phyloP scores from a whole-genome alignment of 2,797 vertebrate genomes.

The Spizella passerina region DNA sequence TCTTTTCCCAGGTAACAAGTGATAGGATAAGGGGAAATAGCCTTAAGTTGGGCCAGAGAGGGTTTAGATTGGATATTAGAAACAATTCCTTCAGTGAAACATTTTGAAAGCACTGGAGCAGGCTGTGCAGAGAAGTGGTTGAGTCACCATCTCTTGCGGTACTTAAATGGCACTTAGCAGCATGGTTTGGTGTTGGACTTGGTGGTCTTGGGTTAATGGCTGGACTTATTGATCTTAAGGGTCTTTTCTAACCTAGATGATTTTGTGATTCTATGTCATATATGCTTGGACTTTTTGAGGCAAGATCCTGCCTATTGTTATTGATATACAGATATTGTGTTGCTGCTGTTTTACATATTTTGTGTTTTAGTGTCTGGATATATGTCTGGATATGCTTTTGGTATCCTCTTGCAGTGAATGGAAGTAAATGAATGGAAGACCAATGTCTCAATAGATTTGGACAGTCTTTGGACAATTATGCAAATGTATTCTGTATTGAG shows the following conservation, averaged over 20 bases:
- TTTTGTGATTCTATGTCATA: neutral
- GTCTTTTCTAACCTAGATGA: neutral
- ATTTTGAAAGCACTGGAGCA: neutral
- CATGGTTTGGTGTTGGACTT: neutral
- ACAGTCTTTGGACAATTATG: neutral
- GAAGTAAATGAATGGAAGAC: neutral
- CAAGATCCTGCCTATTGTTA: neutral
- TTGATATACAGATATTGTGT: neutral
- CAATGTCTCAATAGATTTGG: neutral
- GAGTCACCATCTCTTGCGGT: neutral
- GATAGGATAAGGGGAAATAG: neutral
- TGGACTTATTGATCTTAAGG: neutral
- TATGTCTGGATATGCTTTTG: neutral
- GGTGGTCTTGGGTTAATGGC: neutral
- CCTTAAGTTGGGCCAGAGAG: neutral
- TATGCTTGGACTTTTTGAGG: neutral
- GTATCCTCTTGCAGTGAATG: neutral
- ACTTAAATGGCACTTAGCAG: neutral
- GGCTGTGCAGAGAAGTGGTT: neutral
- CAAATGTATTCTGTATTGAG: neutral
- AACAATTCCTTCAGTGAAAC: neutral
- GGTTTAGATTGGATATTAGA: neutral
- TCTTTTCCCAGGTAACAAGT: neutral
- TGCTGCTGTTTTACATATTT: neutral
- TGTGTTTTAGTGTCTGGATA: neutral